phyloP scores from a whole-genome alignment of 2,797 vertebrate genomes.

The Molossus alvarezi region DNA sequence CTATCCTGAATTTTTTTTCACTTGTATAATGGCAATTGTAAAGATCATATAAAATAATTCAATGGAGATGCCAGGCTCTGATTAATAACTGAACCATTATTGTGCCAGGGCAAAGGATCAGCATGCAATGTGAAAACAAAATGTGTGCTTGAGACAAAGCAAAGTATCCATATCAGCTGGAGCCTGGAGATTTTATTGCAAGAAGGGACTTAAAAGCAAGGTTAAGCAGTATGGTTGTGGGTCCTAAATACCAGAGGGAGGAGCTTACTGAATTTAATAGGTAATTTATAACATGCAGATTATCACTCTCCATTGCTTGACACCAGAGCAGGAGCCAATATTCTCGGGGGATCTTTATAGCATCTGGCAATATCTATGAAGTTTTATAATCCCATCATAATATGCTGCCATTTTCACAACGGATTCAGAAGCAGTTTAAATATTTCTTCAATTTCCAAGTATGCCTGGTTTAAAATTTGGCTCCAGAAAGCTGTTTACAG shows the following conservation, averaged over 20 bases:
- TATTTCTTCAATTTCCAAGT: constrained; percentile 50
- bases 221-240: neutral
- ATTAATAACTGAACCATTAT: neutral
- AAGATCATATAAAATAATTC: neutral
- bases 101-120: neutral
- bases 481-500: constrained; percentile 42
- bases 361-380: neutral
- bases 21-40: neutral
- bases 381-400: constrained; percentile 20
- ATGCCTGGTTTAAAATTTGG: constrained; percentile 1
- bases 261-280: neutral
- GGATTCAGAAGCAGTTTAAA: constrained; percentile 35
- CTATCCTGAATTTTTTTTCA: neutral
- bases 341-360: neutral
- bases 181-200: neutral
- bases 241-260: neutral
- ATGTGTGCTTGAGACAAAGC: neutral
- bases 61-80: neutral
- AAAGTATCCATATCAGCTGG: neutral
- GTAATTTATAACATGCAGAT: neutral
- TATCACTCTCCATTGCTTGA: neutral
- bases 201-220: neutral
- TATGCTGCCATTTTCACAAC: neutral
- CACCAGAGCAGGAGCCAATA: neutral
- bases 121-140: neutral